Conservation (phyloP, 2,113 vertebrate genomes). For the Marmota monax region DNA sequence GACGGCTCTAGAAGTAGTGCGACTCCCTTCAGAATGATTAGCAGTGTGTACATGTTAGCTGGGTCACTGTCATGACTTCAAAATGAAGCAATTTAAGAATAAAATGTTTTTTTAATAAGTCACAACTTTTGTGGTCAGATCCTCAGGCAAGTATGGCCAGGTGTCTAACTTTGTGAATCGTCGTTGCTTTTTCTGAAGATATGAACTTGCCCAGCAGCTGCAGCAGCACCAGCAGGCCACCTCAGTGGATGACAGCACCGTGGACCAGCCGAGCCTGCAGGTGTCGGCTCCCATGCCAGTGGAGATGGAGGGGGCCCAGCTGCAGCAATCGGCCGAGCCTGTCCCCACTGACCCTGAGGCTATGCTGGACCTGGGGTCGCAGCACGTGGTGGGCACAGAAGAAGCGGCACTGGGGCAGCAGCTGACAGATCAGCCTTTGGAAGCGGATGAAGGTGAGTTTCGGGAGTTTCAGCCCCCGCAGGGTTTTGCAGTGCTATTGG, state of each 20-base stretch:
- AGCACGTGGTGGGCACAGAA: conserved; percentile 91
- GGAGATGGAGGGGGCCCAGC: conserved; percentile 91
- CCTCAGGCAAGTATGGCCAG: accelerated
- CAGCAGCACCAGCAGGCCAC: conserved; percentile 91
- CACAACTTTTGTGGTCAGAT: accelerated
- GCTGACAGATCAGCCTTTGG: conserved; percentile 90
- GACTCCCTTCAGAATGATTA: neutral
- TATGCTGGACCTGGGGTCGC: conserved; percentile 93
- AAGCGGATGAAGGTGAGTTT: conserved; percentile 92
- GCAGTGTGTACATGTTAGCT: neutral
- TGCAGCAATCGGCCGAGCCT: conserved; percentile 86
- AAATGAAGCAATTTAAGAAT: neutral
- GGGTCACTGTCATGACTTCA: neutral
- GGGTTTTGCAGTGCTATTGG: no score
- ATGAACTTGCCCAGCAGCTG: conserved; percentile 97
- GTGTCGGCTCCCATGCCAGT: conserved; percentile 93
- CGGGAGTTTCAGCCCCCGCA: neutral
- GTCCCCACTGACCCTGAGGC: conserved; percentile 89
- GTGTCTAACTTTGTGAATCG: neutral
- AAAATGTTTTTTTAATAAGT: neutral
- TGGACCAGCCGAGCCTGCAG: conserved; percentile 87
- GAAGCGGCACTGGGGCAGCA: conserved; percentile 90
- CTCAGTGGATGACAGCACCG: conserved; percentile 89
- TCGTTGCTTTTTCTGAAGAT: conserved; percentile 86
- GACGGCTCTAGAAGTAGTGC: accelerated